These are phyloP conservation scores for Sakesphorus luctuosus DNA, from an alignment of 2,113 vertebrate genomes.

Conservation along the genomic window DNA sequence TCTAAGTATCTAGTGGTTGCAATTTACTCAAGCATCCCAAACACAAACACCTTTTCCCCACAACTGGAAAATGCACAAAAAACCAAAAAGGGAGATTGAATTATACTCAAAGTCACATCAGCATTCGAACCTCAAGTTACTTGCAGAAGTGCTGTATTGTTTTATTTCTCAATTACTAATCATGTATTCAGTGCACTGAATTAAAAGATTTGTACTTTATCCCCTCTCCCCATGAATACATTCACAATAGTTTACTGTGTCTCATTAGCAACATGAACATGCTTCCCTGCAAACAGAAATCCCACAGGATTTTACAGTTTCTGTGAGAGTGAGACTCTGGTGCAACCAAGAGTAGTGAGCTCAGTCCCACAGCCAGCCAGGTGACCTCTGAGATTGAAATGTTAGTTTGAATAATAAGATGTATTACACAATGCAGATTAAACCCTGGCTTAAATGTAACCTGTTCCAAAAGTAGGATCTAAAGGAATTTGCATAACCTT, in stretches of 20 bases:
- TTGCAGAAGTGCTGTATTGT: not conserved
- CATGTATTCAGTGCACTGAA: not conserved
- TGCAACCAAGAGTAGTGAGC: not conserved
- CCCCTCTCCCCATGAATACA: not conserved
- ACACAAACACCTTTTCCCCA: accelerated
- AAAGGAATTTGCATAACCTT: not conserved
- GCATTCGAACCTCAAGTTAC: not conserved
- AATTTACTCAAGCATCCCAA: not conserved
- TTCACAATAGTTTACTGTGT: not conserved
- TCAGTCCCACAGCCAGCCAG: not conserved
- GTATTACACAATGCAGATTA: not conserved
- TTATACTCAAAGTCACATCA: not conserved
- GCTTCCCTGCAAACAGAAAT: not conserved
- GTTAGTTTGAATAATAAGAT: not conserved
- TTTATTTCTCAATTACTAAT: not conserved
- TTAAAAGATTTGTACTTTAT: not conserved
- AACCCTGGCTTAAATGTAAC: not conserved
- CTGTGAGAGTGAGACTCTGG: not conserved
- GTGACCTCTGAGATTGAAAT: not conserved
- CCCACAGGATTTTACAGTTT: not conserved
- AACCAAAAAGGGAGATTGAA: not conserved
- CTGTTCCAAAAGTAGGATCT: not conserved
- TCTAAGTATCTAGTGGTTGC: not conserved
- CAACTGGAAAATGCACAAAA: not conserved
- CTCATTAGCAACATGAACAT: not conserved